These are phyloP conservation scores for Chalcosyrphus nemorum DNA, from an alignment of 2,888 invertebrate genomes.

Conservation along the genomic window DNA sequence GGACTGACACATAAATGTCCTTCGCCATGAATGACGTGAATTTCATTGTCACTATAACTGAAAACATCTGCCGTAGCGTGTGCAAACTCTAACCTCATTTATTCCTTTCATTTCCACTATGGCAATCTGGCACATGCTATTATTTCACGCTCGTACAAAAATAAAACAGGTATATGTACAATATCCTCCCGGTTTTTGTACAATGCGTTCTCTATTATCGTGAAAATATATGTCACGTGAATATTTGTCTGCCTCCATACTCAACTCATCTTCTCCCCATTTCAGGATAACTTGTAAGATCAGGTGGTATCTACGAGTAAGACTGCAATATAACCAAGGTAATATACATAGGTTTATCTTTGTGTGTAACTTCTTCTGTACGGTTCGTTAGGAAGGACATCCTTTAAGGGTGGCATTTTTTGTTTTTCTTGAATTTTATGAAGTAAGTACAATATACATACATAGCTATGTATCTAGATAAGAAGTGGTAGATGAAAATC, in stretches of 20 bases:
- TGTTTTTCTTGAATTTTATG: background rate
- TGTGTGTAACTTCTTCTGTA: no score
- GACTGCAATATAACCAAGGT: conserved; percentile 8
- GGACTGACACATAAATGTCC: conserved; percentile 18
- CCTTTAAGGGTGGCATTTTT: background rate
- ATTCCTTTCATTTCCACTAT: conserved; percentile 19
- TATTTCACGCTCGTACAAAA: background rate
- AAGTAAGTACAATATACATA: no score
- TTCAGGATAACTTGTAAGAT: conserved; percentile 13
- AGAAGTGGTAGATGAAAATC: background rate
- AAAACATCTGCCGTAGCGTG: conserved; percentile 40
- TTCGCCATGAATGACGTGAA: conserved; percentile 28
- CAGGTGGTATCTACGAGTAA: conserved; percentile 12
- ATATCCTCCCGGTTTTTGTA: background rate
- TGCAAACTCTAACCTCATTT: conserved; percentile 38
- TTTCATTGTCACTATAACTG: conserved; percentile 48
- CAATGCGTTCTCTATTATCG: conserved; percentile 6
- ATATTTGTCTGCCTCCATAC: conserved; percentile 28
- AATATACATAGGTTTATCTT: background rate
- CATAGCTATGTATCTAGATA: no score
- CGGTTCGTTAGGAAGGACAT: background rate
- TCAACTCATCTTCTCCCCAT: conserved; percentile 9
- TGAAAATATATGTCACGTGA: conserved; percentile 29
- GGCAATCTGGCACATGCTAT: conserved; percentile 1
- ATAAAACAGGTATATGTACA: background rate